Base-by-base conservation (phyloP, 1,140 invertebrate species). In the Pseudomyrmex dendroicus region DNA sequence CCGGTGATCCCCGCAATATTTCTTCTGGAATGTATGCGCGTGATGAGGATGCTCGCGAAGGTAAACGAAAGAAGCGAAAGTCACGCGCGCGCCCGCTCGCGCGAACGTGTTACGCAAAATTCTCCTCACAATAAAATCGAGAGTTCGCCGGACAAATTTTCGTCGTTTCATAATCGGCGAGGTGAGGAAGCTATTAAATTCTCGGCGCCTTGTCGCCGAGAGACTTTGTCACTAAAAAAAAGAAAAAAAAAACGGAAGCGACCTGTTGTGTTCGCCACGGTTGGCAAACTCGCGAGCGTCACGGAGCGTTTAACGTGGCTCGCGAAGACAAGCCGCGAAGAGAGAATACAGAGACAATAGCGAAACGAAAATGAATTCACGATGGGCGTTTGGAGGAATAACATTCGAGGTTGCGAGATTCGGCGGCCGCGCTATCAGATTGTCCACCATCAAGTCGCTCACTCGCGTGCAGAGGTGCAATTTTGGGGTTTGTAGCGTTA, bases 401-500 rank as follows among this genome's bases (percentile, higher is more conserved):
- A 44, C 35, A 7, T 35, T 10, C 13, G n/a, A 13, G 56, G 15
- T 62, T 25, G 22, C 20, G 62, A 64, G 44, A 35, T 35, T 7
- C 8, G 8, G 8, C 15, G 44, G 4, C 46, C 2, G 54, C 66
- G 54, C 64, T 13, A 13, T 80, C 76, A 2, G 76, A 80, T 80
- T 80, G 76, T 80, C 64, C 52, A 80, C 76, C 66, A 9, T 20
- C 62, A 73, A 20, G 62, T 57, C 61, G 25, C 52, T 73, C 64
- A 63, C 62, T 86, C 73, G 85, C 86, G 86, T 87, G 86, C 82
- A 84, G 73, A 73, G 68, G 68, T 87, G 86, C 82, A 88, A 88
- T 88, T 88, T 88, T 73, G 85, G 85, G 67, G 52, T 84, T 88
- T 77, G 86, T 61, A 84, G 82, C 68, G 85, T 22, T 86, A 87